These are phyloP conservation scores for Gallinago undulata DNA, from an alignment of 2,113 vertebrate genomes.

Conservation along the genomic window DNA sequence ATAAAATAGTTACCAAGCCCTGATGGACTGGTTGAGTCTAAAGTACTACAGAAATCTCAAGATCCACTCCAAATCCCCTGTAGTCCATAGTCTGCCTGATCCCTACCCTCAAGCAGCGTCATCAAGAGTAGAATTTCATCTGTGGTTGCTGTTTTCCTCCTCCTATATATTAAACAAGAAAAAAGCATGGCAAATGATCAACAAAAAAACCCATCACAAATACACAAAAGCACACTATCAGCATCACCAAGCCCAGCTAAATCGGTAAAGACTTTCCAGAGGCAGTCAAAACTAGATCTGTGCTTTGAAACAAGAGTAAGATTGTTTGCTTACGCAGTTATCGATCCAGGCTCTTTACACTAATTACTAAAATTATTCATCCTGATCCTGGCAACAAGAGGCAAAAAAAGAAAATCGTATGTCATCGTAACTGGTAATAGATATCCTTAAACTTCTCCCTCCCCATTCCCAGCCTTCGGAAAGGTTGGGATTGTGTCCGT, in stretches of 20 bases:
- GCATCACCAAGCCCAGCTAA: background rate
- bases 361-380: background rate
- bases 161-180: background rate
- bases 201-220: accelerated
- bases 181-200: background rate
- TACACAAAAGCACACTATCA: background rate
- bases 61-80: background rate
- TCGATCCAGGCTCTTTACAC: background rate
- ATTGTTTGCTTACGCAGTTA: background rate
- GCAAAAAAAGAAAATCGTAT: background rate
- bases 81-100: background rate
- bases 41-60: background rate
- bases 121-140: background rate
- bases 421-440: background rate
- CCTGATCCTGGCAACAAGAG: background rate
- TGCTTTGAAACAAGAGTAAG: background rate
- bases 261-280: background rate
- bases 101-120: background rate
- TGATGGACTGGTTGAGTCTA: background rate
- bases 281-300: background rate
- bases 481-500: background rate
- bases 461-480: background rate
- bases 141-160: background rate
- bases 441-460: background rate
- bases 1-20: background rate